These are phyloP conservation scores for Amblyopsis rosae DNA, from an alignment of 2,113 vertebrate genomes.

Conservation along the genomic window DNA sequence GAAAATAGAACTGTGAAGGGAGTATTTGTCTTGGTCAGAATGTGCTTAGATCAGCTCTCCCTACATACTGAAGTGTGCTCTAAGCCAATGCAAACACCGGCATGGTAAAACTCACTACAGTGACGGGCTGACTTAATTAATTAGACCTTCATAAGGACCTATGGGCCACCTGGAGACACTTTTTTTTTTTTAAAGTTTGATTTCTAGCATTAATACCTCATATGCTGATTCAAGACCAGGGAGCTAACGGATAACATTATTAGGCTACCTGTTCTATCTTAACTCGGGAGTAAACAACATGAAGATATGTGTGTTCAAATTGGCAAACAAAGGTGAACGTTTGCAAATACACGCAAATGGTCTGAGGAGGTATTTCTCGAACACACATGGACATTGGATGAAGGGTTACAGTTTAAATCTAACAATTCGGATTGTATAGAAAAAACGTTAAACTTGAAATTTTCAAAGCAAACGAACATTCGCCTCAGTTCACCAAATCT, in stretches of 20 bases:
- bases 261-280: background rate
- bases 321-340: no score
- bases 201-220: constrained; percentile 64
- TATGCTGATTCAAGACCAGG: constrained; percentile 57
- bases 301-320: no score
- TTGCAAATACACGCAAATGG: no score
- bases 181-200: no score
- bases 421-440: no score
- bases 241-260: constrained; percentile 8
- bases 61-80: constrained; percentile 19
- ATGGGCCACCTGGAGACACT: constrained; percentile 49
- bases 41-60: constrained; percentile 49
- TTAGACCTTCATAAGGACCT: constrained; percentile 48
- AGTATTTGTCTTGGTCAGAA: constrained; percentile 66
- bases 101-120: constrained; percentile 54
- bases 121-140: constrained; percentile 50
- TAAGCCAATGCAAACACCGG: constrained; percentile 65
- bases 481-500: no score
- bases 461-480: no score
- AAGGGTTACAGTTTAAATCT: no score
- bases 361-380: no score
- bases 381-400: no score
- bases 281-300: no score
- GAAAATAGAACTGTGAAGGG: constrained; percentile 61
- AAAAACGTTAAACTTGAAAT: no score